Evolutionary conservation across 2,888 invertebrate species (phyloP).

Genomic region (Hermaeophaga mercurialis): DNA sequence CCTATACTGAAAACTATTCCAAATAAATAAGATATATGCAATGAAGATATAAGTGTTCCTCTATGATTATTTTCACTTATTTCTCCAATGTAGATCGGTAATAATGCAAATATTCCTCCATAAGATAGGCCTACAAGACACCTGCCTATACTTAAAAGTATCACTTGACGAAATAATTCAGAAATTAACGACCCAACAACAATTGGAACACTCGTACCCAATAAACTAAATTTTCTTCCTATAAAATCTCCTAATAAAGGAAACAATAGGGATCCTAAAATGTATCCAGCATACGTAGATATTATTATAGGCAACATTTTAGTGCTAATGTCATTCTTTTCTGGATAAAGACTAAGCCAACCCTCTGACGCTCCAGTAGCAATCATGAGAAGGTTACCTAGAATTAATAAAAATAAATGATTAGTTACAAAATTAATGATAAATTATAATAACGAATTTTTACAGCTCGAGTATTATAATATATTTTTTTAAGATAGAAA

Average conservation of each 20-base stretch:
- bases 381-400: not conserved
- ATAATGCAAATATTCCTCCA: constrained; percentile 3
- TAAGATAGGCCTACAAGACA: not conserved
- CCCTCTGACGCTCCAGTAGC: not conserved
- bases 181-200: not conserved
- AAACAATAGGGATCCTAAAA: not conserved
- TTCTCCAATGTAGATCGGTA: constrained; percentile 10
- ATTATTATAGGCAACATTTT: not conserved
- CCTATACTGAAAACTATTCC: too few species aligned
- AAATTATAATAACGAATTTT: too few species aligned
- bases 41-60: not conserved
- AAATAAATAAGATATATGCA: not conserved
- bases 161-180: not conserved
- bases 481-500: too few species aligned
- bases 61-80: not conserved
- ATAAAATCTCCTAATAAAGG: constrained; percentile 1
- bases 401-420: not conserved
- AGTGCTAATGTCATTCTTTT: not conserved
- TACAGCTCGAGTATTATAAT: too few species aligned
- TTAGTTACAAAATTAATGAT: too few species aligned
- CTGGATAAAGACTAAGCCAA: not conserved
- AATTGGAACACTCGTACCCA: not conserved
- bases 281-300: not conserved
- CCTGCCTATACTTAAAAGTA: not conserved
- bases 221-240: constrained; percentile 4